Evolutionary conservation across 2,888 invertebrate genomes (phyloP), one percentile per base, ranked within the genome.

Genomic region (Drosophila demipolita): DNA sequence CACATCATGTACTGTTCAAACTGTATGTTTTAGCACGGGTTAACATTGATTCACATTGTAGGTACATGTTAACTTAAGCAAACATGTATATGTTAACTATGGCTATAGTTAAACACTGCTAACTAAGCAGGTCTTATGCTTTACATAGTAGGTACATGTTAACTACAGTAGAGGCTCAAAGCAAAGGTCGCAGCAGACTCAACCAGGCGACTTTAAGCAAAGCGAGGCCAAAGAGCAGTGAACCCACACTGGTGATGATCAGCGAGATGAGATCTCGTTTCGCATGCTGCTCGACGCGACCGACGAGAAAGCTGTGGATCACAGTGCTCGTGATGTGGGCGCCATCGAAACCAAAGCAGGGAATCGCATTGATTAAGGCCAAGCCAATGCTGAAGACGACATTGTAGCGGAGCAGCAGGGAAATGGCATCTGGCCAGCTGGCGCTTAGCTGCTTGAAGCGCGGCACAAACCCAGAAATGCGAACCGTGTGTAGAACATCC

Each of bases 301-400:
- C 93, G 66, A 92, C 90, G 64, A 95, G 91, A 75, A 95, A 92
- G 78, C 95, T 93, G 91, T 95, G 95, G 71, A 95, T 94, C 58
- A 97, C 93, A 74, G 95, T 95, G 87, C 95, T 95, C 53, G 96
- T 95, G 84, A 99, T 98, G 92, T 97, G 96, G 91, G 99, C 97
- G 0, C 99, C 99, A 93, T 99, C 99, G 91, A 98, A 96, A 73
- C 96, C 97, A 91, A 97, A 97, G 92, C 98, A 98, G 0, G 99
- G 99, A 69, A 99, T 95, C 9, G 98, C 95, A 94, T 99, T 99
- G 35, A 99, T 94, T 77, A 99, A 94, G 12, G 96, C 98, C 87
- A 99, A 94, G 0, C 99, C 99, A 85, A 97, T 95, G 17, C 99
- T 99, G 93, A 97, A 97, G 78, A 97, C 96, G 75, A 96, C 96